Evolutionary conservation across 2,797 vertebrate genomes (phyloP), one percentile per base, ranked within the genome.

Genomic region (Chelon labrosus): DNA sequence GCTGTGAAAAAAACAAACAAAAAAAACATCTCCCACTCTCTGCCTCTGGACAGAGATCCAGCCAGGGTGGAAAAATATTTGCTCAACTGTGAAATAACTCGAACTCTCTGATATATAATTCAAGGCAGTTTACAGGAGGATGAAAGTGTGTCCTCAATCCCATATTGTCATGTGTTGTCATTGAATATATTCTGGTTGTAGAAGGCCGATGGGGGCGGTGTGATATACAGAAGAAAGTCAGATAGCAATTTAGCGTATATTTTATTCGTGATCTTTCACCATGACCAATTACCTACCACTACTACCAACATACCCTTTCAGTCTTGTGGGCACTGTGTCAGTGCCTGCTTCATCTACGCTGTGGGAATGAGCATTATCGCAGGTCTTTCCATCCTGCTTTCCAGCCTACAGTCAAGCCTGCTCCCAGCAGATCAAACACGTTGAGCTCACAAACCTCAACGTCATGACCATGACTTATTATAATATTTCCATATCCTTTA

Each of bases 61-160:
- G 65, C 67, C 64, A 67, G 12, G 2, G 59, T 35, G 67, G 67
- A 82, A 82, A 79, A 87, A 82, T 75, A 86, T 27, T 65, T 5
- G 1, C 71, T 76, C 50, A 80, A 49, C 63, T 77, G 35, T 22
- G 57, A 68, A 69, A 82, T 41, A 67, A 63, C 49, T 75, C 58
- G 2, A 66, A 72, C 79, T 86, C 55, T 37, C 31, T 35, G 7
- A 35, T 35, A 35, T 35, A 75, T 91, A 83, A 81, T 84, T 80
- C 78, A 87, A 80, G 10, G 25, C 20, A 64, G 12, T 56, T 76
- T 70, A 50, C 68, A 31, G 78, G 61, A 65, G 64, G 71, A 73
- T 20, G 27, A 13, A 41, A 35, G 56, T 13, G 3, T 3, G 5
- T 10, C 17, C 47, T 63, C 25, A 7, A 6, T 35, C 4, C 10